A percentile compares a stretch with the other conserved stretches of the same genome.
Evolutionary conservation across 1,140 invertebrate species (phyloP).

Genomic region (Zaprionus capensis): DNA sequence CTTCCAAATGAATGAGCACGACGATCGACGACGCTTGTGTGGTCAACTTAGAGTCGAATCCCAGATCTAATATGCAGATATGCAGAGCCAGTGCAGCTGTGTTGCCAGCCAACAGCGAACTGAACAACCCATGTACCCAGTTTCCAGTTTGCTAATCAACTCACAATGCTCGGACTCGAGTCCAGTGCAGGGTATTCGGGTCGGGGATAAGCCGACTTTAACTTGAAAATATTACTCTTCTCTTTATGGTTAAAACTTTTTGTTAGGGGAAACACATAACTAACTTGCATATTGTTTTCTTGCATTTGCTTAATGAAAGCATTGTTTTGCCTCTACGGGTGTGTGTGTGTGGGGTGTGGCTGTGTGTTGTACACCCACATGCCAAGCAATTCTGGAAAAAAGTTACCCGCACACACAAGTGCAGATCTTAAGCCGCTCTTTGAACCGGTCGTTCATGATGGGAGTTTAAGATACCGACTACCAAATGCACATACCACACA

Average conservation of each 20-base stretch:
- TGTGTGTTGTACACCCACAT: conserved; percentile 61
- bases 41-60: conserved; percentile 35
- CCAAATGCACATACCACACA: conserved; percentile 65
- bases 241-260: conserved; percentile 41
- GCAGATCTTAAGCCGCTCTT: conserved; percentile 62
- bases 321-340: conserved; percentile 8
- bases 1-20: conserved; percentile 67
- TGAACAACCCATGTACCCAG: conserved; percentile 60
- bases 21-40: conserved; percentile 41
- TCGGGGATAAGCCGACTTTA: conserved; percentile 74
- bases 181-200: conserved; percentile 27
- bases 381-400: conserved; percentile 67
- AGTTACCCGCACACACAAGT: conserved; percentile 41
- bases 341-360: conserved; percentile 31
- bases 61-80: conserved; percentile 62
- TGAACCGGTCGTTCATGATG: conserved; percentile 51
- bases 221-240: conserved; percentile 77
- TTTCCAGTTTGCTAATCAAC: conserved; percentile 66
- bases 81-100: conserved; percentile 6
- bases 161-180: conserved; percentile 54
- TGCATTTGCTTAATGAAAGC: conserved; percentile 67
- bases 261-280: conserved; percentile 48
- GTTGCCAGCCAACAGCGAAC: conserved; percentile 45
- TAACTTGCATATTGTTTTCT: conserved; percentile 69
- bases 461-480: conserved; percentile 67